These are phyloP conservation scores for Cossypha polioptera DNA, from an alignment of 2,797 vertebrate species.

Conservation along the genomic window DNA sequence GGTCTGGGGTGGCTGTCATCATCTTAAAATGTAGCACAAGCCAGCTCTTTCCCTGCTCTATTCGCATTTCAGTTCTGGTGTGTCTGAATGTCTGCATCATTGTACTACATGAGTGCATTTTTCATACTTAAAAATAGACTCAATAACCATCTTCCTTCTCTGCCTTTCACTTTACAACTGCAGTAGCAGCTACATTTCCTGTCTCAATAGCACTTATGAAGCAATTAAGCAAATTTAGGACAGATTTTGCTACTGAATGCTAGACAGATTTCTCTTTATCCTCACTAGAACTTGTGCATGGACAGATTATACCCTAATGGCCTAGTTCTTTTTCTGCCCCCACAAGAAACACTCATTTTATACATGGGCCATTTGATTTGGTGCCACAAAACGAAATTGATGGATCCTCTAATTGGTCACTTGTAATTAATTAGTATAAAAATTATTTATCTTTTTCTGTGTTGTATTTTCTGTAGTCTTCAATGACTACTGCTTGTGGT, in stretches of 20 bases:
- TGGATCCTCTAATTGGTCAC: not conserved
- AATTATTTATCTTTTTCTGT: not conserved
- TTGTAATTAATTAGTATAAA: conserved; percentile 45
- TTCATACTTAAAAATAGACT: conserved; percentile 57
- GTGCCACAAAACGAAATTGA: conserved; percentile 31
- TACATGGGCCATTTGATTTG: not conserved
- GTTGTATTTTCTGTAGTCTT: not conserved
- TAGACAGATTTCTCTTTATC: conserved; percentile 55
- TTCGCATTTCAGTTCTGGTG: not conserved
- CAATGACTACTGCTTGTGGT: not conserved
- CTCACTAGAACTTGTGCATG: not conserved
- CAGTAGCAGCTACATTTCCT: conserved; percentile 54
- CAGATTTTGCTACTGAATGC: conserved; percentile 39
- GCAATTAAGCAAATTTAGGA: conserved; percentile 59
- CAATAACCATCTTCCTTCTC: conserved; percentile 48
- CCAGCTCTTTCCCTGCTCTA: not conserved
- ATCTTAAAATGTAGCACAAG: not conserved
- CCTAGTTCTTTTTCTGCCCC: not conserved
- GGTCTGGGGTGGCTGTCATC: not conserved
- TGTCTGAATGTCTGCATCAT: conserved; percentile 29
- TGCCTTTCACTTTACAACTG: conserved; percentile 53
- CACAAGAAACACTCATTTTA: not conserved
- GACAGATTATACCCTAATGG: conserved; percentile 24
- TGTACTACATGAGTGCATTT: not conserved
- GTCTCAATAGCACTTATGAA: conserved; percentile 36